Base-by-base conservation (phyloP, 2,888 invertebrate genomes). In the Gymnocheta viridis region DNA sequence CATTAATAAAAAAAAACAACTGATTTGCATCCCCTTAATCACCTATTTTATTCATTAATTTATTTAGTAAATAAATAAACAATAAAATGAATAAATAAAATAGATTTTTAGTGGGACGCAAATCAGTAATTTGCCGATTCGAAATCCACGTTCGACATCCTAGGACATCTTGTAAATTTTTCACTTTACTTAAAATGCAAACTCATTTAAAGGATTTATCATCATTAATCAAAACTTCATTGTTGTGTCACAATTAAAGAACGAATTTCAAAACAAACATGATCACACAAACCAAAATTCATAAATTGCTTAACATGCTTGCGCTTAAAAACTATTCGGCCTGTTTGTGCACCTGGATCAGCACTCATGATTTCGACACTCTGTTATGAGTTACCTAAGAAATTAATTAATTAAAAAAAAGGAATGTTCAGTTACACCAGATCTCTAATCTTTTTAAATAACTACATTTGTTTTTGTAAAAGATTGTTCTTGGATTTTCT, bases 241-340 rank as follows among this genome's bases (percentile, higher is more conserved):
- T 38, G 66, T 35, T 77, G 1, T 62, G 73, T 17, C 9, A 32
- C 56, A 35, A 47, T 58, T 29, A 49, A 67, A 49, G n/a, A 88
- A 90, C 88, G 89, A 90, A 87, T 88, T 89, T 87, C 88, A 88
- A 88, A 90, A 88, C 89, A 90, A 69, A 88, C 89, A 89, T 88
- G 86, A 70, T 87, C 86, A 86, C 85, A 86, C 85, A 80, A 86
- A 87, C 80, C 87, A 85, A 79, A 56, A 83, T 85, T 82, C 86
- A 88, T 86, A 87, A 87, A 88, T 88, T 86, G 88, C 89, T 88
- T 90, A 89, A 89, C 90, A 89, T 90, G 89, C 89, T 88, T 87
- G 90, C 88, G 90, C 90, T 90, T 89, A 87, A 86, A 86, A 88
- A 85, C 87, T 87, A 79, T 85, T 82, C 86, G 86, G 86, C 82